Conservation (phyloP, 2,797 vertebrate genomes). For the Glyptemys insculpta region DNA sequence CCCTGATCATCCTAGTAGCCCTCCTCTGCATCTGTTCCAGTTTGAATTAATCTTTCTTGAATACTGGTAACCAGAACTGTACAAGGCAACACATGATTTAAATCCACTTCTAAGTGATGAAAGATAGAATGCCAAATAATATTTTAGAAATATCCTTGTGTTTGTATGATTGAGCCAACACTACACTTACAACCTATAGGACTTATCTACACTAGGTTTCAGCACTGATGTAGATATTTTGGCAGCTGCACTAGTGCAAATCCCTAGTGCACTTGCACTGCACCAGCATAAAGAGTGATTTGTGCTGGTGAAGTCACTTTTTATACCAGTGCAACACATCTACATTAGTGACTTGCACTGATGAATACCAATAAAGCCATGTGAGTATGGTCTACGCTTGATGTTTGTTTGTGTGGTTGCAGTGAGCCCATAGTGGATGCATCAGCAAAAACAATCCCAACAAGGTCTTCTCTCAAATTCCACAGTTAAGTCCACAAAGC, state of each 20-base stretch:
- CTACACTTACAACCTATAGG: no score
- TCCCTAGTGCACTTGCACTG: background rate
- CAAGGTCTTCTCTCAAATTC: background rate
- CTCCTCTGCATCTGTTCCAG: no score
- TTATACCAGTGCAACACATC: background rate
- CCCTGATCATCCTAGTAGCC: no score
- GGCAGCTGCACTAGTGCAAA: background rate
- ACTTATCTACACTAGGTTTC: background rate
- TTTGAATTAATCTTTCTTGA: no score
- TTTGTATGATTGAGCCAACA: no score
- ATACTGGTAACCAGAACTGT: no score
- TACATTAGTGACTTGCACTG: background rate
- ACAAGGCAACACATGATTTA: no score
- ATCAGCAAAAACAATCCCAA: background rate
- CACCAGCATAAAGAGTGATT: background rate
- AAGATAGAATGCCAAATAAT: no score
- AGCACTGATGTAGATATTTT: background rate
- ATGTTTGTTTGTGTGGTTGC: background rate
- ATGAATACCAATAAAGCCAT: background rate
- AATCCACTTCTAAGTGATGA: no score
- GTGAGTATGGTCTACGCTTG: background rate
- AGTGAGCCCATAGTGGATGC: background rate
- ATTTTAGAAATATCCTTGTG: no score
- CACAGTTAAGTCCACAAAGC: background rate
- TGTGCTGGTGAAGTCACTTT: background rate